phyloP scores from a whole-genome alignment of 1,140 invertebrate genomes.

The Muscidifurax raptorellus region DNA sequence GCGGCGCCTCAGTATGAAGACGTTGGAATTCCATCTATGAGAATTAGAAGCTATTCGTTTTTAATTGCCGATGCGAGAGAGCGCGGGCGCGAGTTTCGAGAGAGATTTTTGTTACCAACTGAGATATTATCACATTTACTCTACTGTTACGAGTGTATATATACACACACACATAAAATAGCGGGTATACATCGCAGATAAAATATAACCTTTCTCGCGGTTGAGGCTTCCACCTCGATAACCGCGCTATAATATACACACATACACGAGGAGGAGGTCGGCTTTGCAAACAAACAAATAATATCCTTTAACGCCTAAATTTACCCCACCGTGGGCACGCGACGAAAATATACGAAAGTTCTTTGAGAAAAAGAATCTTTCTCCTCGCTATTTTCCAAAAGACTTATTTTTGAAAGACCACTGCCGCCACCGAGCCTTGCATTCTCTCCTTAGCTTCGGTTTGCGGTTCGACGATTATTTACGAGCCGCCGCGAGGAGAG shows the following conservation, averaged over 20 bases:
- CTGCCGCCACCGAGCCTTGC: background rate
- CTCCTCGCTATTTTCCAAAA: background rate
- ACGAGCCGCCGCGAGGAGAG: background rate
- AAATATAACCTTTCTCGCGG: too few relatives aligned
- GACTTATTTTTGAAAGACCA: background rate
- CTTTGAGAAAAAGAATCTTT: constrained; percentile 11
- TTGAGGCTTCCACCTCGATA: too few relatives aligned
- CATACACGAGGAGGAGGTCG: background rate
- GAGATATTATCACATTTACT: too few relatives aligned
- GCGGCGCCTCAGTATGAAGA: background rate
- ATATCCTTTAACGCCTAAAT: background rate
- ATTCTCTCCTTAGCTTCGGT: background rate
- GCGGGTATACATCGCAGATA: too few relatives aligned
- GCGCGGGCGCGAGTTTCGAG: too few relatives aligned
- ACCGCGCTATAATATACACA: too few relatives aligned
- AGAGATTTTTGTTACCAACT: background rate
- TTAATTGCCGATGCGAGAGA: background rate
- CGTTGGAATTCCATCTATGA: background rate
- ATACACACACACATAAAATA: too few relatives aligned
- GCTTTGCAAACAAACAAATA: background rate
- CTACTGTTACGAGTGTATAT: too few relatives aligned
- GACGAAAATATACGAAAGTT: constrained; percentile 9
- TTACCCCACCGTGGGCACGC: background rate
- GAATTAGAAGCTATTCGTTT: constrained; percentile 17
- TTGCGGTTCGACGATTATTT: constrained; percentile 35